A percentile compares a stretch with the other conserved stretches of the same genome.
Evolutionary conservation across 1,140 invertebrate genomes (phyloP).

Genomic region (Drosophila hydei): DNA sequence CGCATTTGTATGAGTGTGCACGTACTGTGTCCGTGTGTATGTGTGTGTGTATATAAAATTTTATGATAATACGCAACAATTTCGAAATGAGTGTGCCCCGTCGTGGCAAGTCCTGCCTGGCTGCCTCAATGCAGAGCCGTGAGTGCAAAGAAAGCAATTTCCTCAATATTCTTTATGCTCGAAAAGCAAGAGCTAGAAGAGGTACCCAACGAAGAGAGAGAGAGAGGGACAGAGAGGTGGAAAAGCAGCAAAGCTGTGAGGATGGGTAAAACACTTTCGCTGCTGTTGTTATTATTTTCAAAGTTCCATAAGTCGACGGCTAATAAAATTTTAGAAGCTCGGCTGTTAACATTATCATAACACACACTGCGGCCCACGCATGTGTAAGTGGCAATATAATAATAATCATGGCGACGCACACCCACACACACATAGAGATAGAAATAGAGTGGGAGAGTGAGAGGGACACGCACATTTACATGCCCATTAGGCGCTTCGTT

Average conservation of each 20-base stretch:
- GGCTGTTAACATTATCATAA: constrained; percentile 80
- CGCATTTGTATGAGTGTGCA: constrained; percentile 60
- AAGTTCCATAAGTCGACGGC: constrained; percentile 71
- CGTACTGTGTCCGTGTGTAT: constrained; percentile 35
- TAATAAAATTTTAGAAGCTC: constrained; percentile 80
- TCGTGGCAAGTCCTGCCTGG: constrained; percentile 36
- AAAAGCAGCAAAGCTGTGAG: neutral
- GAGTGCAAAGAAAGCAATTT: constrained; percentile 80
- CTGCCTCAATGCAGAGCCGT: constrained; percentile 41
- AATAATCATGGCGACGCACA: constrained; percentile 57
- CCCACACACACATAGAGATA: neutral
- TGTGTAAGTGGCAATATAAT: constrained; percentile 63
- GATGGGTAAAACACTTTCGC: constrained; percentile 34
- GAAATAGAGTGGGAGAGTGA: neutral
- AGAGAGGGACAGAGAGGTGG: neutral
- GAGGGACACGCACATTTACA: constrained; percentile 53
- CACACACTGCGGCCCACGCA: constrained; percentile 38
- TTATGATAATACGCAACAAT: constrained; percentile 79
- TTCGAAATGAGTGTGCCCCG: constrained; percentile 71
- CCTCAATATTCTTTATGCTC: constrained; percentile 76
- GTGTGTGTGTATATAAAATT: constrained; percentile 68
- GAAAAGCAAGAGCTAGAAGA: constrained; percentile 15
- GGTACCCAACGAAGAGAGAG: neutral
- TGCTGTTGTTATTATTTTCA: constrained; percentile 77
- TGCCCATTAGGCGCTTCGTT: constrained; percentile 68